Conservation (phyloP, 2,888 invertebrate genomes). For the Penaeus monodon region DNA sequence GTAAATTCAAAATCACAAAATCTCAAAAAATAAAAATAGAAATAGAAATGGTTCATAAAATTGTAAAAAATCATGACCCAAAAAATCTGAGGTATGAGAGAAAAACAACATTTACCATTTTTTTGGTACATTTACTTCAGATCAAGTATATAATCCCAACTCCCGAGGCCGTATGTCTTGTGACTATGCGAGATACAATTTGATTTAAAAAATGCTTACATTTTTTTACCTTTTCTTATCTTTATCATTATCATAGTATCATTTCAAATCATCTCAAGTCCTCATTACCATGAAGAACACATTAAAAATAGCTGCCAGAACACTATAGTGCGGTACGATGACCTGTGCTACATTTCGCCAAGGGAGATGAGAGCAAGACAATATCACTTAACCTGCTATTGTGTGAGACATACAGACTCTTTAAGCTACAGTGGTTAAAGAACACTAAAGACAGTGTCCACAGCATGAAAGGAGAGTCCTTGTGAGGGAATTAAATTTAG, state of each 20-base stretch:
- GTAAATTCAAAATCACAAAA: too few relatives aligned
- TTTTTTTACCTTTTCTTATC: too few relatives aligned
- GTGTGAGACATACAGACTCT: slow-evolving; percentile 61
- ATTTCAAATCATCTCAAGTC: too few relatives aligned
- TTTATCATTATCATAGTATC: too few relatives aligned
- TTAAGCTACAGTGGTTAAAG: slow-evolving; percentile 58
- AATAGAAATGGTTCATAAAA: too few relatives aligned
- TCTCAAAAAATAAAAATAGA: too few relatives aligned
- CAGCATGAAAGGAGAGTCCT: slow-evolving; percentile 29
- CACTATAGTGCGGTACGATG: slow-evolving; percentile 15
- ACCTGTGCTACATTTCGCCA: slow-evolving; percentile 10
- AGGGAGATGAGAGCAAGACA: slow-evolving; percentile 55
- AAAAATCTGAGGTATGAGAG: neutral
- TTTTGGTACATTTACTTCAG: slow-evolving; percentile 61
- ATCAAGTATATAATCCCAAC: slow-evolving; percentile 52
- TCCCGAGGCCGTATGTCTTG: slow-evolving; percentile 26
- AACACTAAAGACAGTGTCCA: slow-evolving; percentile 54
- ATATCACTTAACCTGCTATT: slow-evolving; percentile 58
- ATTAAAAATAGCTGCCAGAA: slow-evolving; percentile 12
- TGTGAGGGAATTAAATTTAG: slow-evolving; percentile 14
- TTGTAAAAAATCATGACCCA: too few relatives aligned
- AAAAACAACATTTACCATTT: slow-evolving; percentile 44
- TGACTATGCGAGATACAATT: slow-evolving; percentile 25
- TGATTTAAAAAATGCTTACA: neutral
- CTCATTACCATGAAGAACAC: too few relatives aligned